These are phyloP conservation scores for Catharus minimus DNA, from an alignment of 2,113 vertebrate genomes.

Conservation along the genomic window DNA sequence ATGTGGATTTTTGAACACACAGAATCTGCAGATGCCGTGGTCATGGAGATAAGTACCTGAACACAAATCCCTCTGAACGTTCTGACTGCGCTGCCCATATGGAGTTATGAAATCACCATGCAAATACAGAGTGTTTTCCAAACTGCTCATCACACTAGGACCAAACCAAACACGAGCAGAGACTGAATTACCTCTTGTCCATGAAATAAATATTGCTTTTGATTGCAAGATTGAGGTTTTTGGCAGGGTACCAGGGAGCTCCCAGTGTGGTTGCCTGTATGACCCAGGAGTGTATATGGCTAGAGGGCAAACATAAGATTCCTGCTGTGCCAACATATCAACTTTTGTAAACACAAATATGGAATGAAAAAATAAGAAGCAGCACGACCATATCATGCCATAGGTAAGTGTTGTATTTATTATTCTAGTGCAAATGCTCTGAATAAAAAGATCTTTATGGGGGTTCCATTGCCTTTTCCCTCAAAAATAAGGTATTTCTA, in stretches of 20 bases:
- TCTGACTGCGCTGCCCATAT: background rate
- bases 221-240: background rate
- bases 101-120: background rate
- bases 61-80: accelerated
- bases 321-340: background rate
- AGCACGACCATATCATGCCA: background rate
- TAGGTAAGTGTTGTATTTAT: background rate
- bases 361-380: slow-evolving; percentile 20
- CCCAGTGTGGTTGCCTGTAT: background rate
- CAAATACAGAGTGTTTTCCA: background rate
- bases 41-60: background rate
- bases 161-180: background rate
- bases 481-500: background rate
- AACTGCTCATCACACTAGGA: background rate
- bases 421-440: background rate
- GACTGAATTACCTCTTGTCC: background rate
- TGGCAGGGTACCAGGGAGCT: background rate
- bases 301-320: background rate
- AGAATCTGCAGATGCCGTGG: background rate
- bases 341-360: background rate
- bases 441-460: background rate
- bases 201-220: slow-evolving; percentile 15
- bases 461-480: background rate
- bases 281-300: background rate
- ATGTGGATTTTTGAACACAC: background rate